Evolutionary conservation across 2,888 invertebrate species (phyloP).

Genomic region (Alviniconcha strummeri): DNA sequence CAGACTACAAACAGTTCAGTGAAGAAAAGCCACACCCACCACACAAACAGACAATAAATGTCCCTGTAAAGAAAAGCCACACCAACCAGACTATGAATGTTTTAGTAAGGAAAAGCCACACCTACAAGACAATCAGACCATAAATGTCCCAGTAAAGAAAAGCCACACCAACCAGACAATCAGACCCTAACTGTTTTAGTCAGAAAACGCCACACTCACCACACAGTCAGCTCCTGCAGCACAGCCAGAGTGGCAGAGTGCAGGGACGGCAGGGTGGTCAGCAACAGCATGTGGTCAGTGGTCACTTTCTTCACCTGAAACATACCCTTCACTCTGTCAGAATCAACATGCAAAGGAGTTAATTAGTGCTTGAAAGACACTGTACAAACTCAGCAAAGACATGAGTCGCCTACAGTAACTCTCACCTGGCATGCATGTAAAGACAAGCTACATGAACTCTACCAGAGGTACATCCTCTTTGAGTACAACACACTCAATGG

Average conservation of each 20-base stretch:
- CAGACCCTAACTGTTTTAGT: too few relatives aligned
- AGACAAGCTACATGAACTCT: too few relatives aligned
- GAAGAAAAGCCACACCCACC: too few relatives aligned
- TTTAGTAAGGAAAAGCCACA: too few relatives aligned
- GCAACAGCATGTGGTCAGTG: slow-evolving; percentile 18
- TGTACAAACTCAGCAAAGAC: too few relatives aligned
- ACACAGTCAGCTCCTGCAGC: slow-evolving; percentile 17
- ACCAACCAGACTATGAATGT: too few relatives aligned
- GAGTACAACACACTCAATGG: background rate
- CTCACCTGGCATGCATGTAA: background rate
- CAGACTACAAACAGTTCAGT: too few relatives aligned
- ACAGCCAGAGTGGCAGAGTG: slow-evolving; percentile 4
- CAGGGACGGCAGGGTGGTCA: slow-evolving; percentile 20
- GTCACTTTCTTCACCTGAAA: slow-evolving; percentile 13
- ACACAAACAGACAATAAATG: too few relatives aligned
- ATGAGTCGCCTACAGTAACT: background rate
- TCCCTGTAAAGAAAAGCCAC: too few relatives aligned
- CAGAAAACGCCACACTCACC: background rate
- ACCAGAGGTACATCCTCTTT: background rate
- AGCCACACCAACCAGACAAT: too few relatives aligned
- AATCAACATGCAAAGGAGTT: background rate
- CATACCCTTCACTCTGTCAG: background rate
- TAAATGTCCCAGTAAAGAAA: too few relatives aligned
- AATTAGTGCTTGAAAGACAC: background rate
- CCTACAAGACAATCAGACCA: too few relatives aligned